Conservation (phyloP, 2,113 vertebrate species). For the Pterocles gutturalis region DNA sequence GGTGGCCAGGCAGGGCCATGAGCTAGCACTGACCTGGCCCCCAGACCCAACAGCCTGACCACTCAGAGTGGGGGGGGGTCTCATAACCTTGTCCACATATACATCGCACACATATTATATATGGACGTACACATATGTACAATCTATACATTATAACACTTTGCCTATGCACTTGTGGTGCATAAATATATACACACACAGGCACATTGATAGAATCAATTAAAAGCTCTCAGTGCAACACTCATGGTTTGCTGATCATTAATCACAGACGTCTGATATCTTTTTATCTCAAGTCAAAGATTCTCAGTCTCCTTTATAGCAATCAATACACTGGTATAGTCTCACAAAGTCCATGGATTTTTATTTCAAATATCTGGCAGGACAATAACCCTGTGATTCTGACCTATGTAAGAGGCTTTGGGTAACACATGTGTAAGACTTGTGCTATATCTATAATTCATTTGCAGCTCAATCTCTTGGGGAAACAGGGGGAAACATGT, state of each 20-base stretch:
- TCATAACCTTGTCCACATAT: background rate
- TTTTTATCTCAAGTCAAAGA: constrained; percentile 33
- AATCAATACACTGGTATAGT: background rate
- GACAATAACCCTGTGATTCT: background rate
- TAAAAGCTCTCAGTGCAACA: background rate
- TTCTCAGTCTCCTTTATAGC: background rate
- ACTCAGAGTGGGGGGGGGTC: fast-evolving
- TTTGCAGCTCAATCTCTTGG: background rate
- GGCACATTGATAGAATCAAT: background rate
- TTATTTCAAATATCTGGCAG: background rate
- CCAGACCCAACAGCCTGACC: background rate
- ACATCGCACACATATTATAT: background rate
- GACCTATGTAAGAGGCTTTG: background rate
- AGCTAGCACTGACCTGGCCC: background rate
- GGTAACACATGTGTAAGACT: background rate
- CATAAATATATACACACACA: background rate
- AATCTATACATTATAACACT: background rate
- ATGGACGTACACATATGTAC: background rate
- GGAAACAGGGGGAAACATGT: background rate
- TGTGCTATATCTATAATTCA: constrained; percentile 44
- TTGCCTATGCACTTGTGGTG: background rate
- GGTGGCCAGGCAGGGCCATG: background rate
- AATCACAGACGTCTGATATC: background rate
- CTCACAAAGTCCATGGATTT: background rate
- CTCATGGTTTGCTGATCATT: background rate